Base-by-base conservation (phyloP, 92 coral and sea anemone genomes). In the Isaurus tuberculatus region DNA sequence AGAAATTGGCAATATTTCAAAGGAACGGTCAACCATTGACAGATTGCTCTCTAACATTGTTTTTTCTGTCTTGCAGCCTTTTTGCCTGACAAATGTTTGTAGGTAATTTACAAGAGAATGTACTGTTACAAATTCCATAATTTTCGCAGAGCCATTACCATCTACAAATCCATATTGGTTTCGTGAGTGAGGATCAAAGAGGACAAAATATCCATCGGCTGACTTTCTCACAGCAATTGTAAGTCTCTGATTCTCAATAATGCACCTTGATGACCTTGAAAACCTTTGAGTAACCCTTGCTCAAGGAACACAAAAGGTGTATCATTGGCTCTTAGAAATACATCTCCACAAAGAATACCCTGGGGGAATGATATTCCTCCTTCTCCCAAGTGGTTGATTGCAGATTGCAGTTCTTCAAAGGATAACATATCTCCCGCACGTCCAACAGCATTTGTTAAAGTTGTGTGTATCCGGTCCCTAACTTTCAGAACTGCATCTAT, bases 401-500 rank as follows among this genome's bases (percentile, higher is more conserved):
- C 80, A 23, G 26, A 42, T 42, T 20, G 33, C 11, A 73, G 14
- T 19, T 73, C 80, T 73, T 73, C 80, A 73, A 73, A 30, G 48
- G 80, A 73, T 63, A 73, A 73, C 80, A 30, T 73, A 1, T 73
- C 80, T 3, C 80, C 80, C n/a, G 80, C 63, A 43, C 33, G 33
- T 9, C 33, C 33, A 42, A 73, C 13, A 60, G 80, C 58, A 19
- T 31, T 73, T 20, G 80, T 73, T 42, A 73, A 73, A 73, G 80
- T 23, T 40, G 80, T 73, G 33, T 73, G 80, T 31, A 73, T 20
- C 26, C 17, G 26, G 30, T 73, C 80, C 33, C 58, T 25, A 73
- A 73, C 22, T 20, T 60, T 73, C 80, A 73, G 80, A 8, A 73
- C 80, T 73, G 80, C 80, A 73, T 73, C 80, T 42, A 73, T 73